phyloP scores from a whole-genome alignment of 2,888 invertebrate species.

The Orthosia incerta region DNA sequence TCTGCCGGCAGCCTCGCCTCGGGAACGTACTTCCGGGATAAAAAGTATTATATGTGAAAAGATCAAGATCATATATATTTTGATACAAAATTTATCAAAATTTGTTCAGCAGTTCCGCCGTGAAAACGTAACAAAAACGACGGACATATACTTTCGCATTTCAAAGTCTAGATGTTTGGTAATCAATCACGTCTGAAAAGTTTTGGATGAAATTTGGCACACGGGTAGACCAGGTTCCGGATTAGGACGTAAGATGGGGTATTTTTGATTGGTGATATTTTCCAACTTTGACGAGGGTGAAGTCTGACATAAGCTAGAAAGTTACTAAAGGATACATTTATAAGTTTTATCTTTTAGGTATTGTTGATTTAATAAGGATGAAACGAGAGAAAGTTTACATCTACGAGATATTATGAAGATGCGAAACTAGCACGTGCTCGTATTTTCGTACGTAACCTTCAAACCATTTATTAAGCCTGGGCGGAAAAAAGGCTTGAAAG shows the following conservation, averaged over 20 bases:
- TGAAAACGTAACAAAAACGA: too few species aligned
- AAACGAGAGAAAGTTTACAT: background rate
- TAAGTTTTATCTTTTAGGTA: background rate
- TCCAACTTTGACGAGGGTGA: constrained; percentile 1
- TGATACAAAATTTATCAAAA: background rate
- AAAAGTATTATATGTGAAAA: too few species aligned
- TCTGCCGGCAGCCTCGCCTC: too few species aligned
- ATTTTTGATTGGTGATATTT: background rate
- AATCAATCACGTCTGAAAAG: background rate
- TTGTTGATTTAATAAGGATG: background rate
- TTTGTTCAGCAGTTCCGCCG: too few species aligned
- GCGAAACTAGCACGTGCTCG: background rate
- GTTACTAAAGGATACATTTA: background rate
- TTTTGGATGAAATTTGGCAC: background rate
- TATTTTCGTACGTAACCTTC: background rate
- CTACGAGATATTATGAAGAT: too few species aligned
- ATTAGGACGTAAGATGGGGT: background rate
- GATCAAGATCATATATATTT: too few species aligned
- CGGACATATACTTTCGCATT: too few species aligned
- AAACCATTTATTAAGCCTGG: constrained; percentile 11
- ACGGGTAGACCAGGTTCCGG: background rate
- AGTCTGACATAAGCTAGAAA: background rate
- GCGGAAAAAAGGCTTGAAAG: background rate
- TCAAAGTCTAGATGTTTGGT: background rate
- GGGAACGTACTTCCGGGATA: too few species aligned